Percentiles rank a stretch among this genome's conserved stretches.
These are phyloP conservation scores for Lutjanus erythropterus DNA, from an alignment of 2,113 vertebrate genomes.

Conservation along the genomic window DNA sequence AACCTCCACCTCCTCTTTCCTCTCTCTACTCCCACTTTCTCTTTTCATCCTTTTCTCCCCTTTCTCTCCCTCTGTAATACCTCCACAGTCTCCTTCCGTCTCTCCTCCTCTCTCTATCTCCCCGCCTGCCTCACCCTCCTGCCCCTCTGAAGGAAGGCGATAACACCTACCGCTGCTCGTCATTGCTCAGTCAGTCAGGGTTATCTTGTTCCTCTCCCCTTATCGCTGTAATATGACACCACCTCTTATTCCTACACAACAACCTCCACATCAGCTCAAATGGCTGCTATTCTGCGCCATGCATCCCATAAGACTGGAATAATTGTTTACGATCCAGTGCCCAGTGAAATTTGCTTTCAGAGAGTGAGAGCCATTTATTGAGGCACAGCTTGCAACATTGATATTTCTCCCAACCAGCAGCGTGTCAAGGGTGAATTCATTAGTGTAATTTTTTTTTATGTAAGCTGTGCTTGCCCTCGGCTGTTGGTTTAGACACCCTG, in stretches of 20 bases:
- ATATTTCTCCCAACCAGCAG: slow-evolving; percentile 41
- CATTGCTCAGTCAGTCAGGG: slow-evolving; percentile 63
- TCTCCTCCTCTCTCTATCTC: background rate
- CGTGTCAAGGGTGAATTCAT: slow-evolving; percentile 43
- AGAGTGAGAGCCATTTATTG: slow-evolving; percentile 21
- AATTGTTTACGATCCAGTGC: slow-evolving; percentile 58
- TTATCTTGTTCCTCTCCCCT: slow-evolving; percentile 78
- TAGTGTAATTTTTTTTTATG: slow-evolving; percentile 20
- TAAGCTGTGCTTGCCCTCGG: background rate
- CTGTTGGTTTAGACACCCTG: slow-evolving; percentile 26
- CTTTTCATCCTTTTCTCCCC: background rate
- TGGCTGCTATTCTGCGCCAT: slow-evolving; percentile 11
- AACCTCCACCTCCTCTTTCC: background rate
- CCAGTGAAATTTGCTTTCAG: slow-evolving; percentile 60
- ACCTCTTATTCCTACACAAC: slow-evolving; percentile 71
- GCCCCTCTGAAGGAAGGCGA: slow-evolving; percentile 52
- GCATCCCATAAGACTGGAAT: slow-evolving; percentile 38
- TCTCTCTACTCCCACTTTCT: background rate
- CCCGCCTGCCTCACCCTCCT: slow-evolving; percentile 6
- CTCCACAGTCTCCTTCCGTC: background rate
- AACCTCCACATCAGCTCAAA: slow-evolving; percentile 38
- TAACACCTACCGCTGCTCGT: slow-evolving; percentile 58
- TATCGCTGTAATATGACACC: slow-evolving; percentile 79
- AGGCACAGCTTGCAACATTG: slow-evolving; percentile 23
- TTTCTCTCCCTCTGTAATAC: no score